phyloP scores from a whole-genome alignment of 2,113 vertebrate genomes.

The Chlamydotis undulata region DNA sequence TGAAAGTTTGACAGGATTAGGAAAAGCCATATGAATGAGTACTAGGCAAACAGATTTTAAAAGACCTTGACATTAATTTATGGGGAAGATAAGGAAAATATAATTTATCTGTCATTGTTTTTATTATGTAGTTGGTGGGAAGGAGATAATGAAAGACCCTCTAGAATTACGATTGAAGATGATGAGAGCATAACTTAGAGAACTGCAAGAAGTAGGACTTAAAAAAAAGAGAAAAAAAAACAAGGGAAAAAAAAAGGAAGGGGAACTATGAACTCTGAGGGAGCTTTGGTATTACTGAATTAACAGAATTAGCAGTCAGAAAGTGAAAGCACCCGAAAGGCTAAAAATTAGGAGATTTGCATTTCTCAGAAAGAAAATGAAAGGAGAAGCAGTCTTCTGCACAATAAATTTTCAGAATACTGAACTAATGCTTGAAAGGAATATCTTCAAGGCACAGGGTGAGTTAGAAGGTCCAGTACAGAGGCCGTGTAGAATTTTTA shows the following conservation, averaged over 20 bases:
- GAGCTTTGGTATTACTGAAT: background rate
- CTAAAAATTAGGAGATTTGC: background rate
- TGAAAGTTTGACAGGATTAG: background rate
- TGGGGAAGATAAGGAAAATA: background rate
- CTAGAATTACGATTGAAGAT: background rate
- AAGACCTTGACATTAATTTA: background rate
- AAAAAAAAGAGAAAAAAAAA: background rate
- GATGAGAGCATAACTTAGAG: background rate
- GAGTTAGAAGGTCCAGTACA: background rate
- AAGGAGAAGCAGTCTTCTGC: background rate
- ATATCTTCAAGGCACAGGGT: background rate
- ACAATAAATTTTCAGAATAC: background rate
- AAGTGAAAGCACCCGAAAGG: background rate
- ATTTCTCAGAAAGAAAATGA: slow-evolving; percentile 59
- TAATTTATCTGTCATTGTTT: background rate
- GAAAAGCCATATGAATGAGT: background rate
- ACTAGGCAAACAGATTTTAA: background rate
- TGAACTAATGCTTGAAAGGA: background rate
- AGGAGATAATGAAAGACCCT: background rate
- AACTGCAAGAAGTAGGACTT: background rate
- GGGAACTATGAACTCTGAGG: background rate
- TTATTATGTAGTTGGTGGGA: background rate
- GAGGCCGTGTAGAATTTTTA: background rate
- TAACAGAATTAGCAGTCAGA: slow-evolving; percentile 21
- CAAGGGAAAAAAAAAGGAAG: background rate